A percentile compares a stretch with the other conserved stretches of the same genome.
These are phyloP conservation scores for Mus minutoides DNA, from an alignment of 2,797 vertebrate genomes.

Conservation along the genomic window DNA sequence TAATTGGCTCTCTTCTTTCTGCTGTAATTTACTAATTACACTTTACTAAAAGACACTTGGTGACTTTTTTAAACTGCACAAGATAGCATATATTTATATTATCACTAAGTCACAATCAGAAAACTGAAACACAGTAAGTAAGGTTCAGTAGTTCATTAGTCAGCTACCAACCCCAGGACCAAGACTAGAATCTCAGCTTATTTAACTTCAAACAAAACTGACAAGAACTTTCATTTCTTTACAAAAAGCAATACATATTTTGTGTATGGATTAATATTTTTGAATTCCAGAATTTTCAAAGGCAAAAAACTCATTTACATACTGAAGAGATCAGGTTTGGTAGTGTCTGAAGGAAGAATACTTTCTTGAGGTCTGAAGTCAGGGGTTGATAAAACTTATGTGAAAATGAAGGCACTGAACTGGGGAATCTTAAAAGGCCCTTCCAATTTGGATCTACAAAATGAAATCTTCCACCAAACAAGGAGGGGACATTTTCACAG, in stretches of 20 bases:
- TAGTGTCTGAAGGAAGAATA: not conserved
- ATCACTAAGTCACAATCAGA: not conserved
- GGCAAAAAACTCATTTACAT: not conserved
- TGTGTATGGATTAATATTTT: not conserved
- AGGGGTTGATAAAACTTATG: not conserved
- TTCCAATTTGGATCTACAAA: constrained; percentile 43
- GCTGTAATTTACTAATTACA: constrained; percentile 26
- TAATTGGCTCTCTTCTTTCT: not conserved
- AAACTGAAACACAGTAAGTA: not conserved
- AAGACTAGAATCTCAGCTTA: constrained; percentile 6
- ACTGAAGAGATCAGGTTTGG: not conserved
- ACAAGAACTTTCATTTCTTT: not conserved
- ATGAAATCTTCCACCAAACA: constrained; percentile 46
- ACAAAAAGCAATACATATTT: constrained; percentile 44
- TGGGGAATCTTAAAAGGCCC: constrained; percentile 1
- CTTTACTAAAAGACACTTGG: constrained; percentile 5
- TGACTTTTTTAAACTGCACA: constrained; percentile 7
- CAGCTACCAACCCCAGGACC: not conserved
- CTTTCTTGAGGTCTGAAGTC: not conserved
- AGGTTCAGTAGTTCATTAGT: constrained; percentile 12
- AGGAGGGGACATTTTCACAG: not conserved
- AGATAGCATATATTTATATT: not conserved
- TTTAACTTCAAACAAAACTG: constrained; percentile 46
- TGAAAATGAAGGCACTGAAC: constrained; percentile 47
- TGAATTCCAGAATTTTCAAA: constrained; percentile 1